phyloP scores from a whole-genome alignment of 2,113 vertebrate genomes.

The Nerophis lumbriciformis region DNA sequence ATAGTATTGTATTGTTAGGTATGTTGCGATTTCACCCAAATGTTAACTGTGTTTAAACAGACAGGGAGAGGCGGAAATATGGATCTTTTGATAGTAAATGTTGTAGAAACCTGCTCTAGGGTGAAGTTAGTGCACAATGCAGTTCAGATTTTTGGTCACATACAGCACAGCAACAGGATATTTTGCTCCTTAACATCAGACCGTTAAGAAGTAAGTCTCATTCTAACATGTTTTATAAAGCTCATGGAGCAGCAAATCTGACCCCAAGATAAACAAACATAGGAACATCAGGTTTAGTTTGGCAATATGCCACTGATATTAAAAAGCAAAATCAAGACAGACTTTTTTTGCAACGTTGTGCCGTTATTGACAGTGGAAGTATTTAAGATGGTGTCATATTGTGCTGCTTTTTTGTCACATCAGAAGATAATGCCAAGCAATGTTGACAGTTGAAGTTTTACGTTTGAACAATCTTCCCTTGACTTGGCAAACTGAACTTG shows the following conservation, averaged over 20 bases:
- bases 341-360: background rate
- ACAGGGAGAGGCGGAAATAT: too few species aligned
- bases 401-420: background rate
- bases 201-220: background rate
- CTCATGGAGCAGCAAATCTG: background rate
- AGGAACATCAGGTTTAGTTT: background rate
- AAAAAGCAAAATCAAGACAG: background rate
- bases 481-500: conserved; percentile 1
- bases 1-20: too few species aligned
- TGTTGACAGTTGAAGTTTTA: background rate
- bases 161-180: background rate
- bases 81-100: too few species aligned
- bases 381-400: background rate
- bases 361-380: background rate
- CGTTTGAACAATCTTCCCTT: conserved; percentile 1
- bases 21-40: too few species aligned
- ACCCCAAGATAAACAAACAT: background rate
- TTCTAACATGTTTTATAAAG: conserved; percentile 1
- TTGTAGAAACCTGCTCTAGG: too few species aligned
- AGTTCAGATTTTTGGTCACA: background rate
- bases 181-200: conserved; percentile 5
- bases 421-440: too few species aligned
- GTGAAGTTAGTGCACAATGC: too few species aligned
- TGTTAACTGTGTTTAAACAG: too few species aligned
- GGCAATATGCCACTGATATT: background rate